Conservation (phyloP, 2,888 invertebrate genomes). For the Diploptera punctata region DNA sequence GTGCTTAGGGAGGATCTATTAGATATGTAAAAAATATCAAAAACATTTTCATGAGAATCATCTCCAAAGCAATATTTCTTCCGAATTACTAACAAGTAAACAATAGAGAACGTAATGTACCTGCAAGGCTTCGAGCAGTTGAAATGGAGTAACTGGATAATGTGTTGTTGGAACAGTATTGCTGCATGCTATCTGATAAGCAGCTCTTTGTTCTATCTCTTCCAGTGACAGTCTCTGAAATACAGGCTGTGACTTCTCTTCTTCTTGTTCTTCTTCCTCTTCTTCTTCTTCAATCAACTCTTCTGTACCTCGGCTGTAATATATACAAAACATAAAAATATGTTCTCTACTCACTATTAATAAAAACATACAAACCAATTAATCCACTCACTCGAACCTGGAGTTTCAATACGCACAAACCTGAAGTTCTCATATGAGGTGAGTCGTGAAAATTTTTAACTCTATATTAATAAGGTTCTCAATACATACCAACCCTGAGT, state of each 20-base stretch:
- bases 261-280: slow-evolving; percentile 65
- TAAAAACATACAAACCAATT: not conserved
- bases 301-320: slow-evolving; percentile 48
- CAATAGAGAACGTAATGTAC: too few relatives aligned
- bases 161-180: slow-evolving; percentile 48
- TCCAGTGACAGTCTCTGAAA: slow-evolving; percentile 73
- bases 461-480: not conserved
- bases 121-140: slow-evolving; percentile 60
- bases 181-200: slow-evolving; percentile 72
- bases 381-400: too few relatives aligned
- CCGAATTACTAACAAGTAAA: too few relatives aligned
- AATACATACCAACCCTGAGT: not conserved
- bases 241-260: slow-evolving; percentile 70
- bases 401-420: not conserved
- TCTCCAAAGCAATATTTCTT: too few relatives aligned
- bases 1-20: too few relatives aligned
- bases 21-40: too few relatives aligned
- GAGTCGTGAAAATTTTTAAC: too few relatives aligned
- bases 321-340: not conserved
- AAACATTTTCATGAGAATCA: too few relatives aligned
- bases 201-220: slow-evolving; percentile 76
- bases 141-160: slow-evolving; percentile 55
- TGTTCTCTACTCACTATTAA: not conserved
- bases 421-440: not conserved
- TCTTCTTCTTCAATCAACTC: too few relatives aligned